Conservation (phyloP, 2,888 invertebrate species). For the Conomelus anceps region DNA sequence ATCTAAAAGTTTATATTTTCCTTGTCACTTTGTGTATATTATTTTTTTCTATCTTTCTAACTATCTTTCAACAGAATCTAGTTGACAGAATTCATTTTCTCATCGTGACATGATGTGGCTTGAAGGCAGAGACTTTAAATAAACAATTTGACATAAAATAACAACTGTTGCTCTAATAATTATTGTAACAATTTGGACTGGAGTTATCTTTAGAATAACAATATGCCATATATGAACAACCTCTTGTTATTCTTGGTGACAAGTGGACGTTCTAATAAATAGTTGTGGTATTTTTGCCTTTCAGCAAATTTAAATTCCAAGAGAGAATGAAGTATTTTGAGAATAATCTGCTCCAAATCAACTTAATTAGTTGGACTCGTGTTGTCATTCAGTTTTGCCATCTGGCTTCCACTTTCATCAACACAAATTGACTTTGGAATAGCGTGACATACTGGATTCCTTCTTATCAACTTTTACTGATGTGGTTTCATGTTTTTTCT, state of each 20-base stretch:
- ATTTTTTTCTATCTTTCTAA: too few species aligned
- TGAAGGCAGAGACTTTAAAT: neutral
- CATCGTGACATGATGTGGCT: neutral
- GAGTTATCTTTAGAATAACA: neutral
- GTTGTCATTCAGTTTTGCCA: neutral
- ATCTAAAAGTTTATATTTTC: neutral
- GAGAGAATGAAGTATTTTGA: neutral
- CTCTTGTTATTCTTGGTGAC: neutral
- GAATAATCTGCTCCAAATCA: neutral
- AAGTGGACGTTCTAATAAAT: neutral
- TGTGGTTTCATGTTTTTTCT: too few species aligned
- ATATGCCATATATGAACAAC: neutral
- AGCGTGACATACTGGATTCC: too few species aligned
- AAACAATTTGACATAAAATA: neutral
- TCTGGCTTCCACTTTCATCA: neutral
- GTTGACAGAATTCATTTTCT: neutral
- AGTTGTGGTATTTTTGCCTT: neutral
- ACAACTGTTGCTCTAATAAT: neutral
- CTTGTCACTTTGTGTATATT: neutral
- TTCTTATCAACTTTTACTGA: too few species aligned
- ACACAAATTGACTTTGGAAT: neutral
- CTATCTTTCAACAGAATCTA: neutral
- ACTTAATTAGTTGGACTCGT: neutral
- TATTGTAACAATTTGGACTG: neutral
- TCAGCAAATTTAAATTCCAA: neutral